Evolutionary conservation across 2,797 vertebrate genomes (phyloP).

Genomic region (Tenualosa ilisha): DNA sequence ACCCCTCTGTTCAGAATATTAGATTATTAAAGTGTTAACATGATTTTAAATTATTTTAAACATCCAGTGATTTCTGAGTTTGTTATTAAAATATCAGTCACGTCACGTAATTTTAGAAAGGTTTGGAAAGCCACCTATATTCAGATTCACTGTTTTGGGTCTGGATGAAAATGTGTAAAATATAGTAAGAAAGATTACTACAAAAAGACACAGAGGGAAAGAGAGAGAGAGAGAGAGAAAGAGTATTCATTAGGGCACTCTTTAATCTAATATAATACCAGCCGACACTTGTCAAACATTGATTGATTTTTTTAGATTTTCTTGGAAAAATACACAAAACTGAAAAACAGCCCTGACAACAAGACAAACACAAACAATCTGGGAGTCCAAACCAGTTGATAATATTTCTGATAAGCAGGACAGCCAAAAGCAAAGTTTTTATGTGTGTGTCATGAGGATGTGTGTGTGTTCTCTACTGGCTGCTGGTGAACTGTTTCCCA

Average conservation of each 20-base stretch:
- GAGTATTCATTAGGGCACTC: not conserved
- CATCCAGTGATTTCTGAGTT: constrained; percentile 30
- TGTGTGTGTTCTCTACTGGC: not conserved
- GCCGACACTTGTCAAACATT: not conserved
- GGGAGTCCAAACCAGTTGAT: not conserved
- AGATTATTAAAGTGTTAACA: constrained; percentile 53
- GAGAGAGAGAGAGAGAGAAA: not conserved
- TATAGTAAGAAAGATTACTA: not conserved
- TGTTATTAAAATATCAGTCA: not conserved
- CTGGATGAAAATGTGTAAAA: not conserved
- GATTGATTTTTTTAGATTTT: no score
- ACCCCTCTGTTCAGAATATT: constrained; percentile 46
- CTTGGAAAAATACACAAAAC: no score
- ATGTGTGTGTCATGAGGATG: not conserved
- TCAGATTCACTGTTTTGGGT: not conserved
- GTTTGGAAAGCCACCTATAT: constrained; percentile 12
- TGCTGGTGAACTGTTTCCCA: not conserved
- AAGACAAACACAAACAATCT: not conserved
- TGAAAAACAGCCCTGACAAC: not conserved
- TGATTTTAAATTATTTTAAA: constrained; percentile 32
- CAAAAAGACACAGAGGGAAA: not conserved
- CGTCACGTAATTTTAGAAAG: not conserved
- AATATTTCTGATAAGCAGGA: not conserved
- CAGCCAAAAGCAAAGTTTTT: not conserved
- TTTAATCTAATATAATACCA: not conserved